Percentiles rank a stretch among this genome's conserved stretches.
Evolutionary conservation across 2,888 invertebrate species (phyloP).

Genomic region (Lasioglossum calceatum): DNA sequence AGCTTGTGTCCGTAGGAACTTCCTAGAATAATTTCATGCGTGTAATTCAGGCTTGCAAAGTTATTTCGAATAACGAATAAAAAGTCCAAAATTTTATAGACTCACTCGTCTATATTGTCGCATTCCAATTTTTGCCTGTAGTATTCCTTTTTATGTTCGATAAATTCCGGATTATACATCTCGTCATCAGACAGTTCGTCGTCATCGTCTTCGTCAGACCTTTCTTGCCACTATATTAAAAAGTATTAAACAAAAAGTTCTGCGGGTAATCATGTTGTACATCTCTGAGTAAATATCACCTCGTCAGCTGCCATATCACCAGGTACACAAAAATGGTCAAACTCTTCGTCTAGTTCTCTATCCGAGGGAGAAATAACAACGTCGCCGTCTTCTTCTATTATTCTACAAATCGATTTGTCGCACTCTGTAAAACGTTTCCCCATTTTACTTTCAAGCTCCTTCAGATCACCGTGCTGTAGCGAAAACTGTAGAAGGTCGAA

Average conservation of each 20-base stretch:
- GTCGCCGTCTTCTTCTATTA: conserved; percentile 80
- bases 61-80: not conserved
- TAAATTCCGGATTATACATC: conserved; percentile 90
- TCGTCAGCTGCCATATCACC: conserved; percentile 86
- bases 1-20: conserved; percentile 92
- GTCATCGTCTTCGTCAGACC: conserved; percentile 72
- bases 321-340: conserved; percentile 87
- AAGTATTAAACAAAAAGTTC: conserved; percentile 30
- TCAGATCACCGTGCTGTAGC: conserved; percentile 92
- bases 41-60: not conserved
- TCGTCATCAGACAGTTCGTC: conserved; percentile 78
- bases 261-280: not conserved
- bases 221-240: conserved; percentile 65
- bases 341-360: conserved; percentile 82
- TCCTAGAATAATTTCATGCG: conserved; percentile 86
- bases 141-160: conserved; percentile 94
- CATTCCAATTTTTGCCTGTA: conserved; percentile 96
- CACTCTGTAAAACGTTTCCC: conserved; percentile 86
- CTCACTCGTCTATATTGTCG: conserved; percentile 91
- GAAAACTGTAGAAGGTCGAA: conserved; percentile 91
- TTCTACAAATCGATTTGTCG: conserved; percentile 83
- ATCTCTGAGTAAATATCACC: conserved; percentile 84
- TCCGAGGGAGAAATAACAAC: conserved; percentile 63
- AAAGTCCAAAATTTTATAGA: conserved; percentile 62
- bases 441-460: conserved; percentile 93